Percentiles rank a stretch among this genome's conserved stretches.
phyloP scores from a whole-genome alignment of 2,797 vertebrate species.

The Anguilla megastoma region DNA sequence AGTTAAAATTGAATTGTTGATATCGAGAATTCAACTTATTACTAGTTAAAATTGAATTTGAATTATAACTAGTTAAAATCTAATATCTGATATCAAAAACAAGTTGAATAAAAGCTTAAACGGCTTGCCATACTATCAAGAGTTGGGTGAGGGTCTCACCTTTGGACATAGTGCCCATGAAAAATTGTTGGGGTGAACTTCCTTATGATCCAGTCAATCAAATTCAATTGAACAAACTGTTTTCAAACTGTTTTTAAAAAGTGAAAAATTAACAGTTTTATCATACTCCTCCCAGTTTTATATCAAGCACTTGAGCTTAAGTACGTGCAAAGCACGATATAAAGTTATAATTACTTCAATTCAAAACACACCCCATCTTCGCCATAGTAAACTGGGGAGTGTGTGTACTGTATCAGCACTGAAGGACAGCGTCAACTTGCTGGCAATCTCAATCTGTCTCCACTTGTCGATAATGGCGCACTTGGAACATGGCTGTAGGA shows the following conservation, averaged over 20 bases:
- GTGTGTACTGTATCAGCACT: conserved; percentile 5
- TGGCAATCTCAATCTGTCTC: conserved; percentile 65
- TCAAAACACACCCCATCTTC: neutral
- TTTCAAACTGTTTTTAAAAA: too few species aligned
- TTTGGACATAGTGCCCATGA: neutral
- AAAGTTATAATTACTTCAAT: neutral
- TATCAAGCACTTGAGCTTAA: neutral
- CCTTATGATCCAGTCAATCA: too few species aligned
- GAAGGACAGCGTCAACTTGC: conserved; percentile 49
- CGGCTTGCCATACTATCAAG: too few species aligned
- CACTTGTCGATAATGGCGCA: conserved; percentile 59
- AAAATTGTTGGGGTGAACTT: too few species aligned
- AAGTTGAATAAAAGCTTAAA: too few species aligned
- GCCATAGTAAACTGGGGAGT: neutral
- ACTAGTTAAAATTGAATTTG: too few species aligned
- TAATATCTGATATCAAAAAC: too few species aligned
- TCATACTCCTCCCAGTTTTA: neutral
- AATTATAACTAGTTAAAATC: too few species aligned
- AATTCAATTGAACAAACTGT: too few species aligned
- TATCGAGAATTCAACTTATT: too few species aligned
- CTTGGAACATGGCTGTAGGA: conserved; percentile 53
- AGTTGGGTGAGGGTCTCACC: neutral
- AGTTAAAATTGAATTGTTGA: too few species aligned
- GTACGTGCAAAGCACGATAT: neutral
- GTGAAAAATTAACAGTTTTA: neutral